These are phyloP conservation scores for Helicoverpa zea DNA, from an alignment of 1,140 invertebrate species.

Conservation along the genomic window DNA sequence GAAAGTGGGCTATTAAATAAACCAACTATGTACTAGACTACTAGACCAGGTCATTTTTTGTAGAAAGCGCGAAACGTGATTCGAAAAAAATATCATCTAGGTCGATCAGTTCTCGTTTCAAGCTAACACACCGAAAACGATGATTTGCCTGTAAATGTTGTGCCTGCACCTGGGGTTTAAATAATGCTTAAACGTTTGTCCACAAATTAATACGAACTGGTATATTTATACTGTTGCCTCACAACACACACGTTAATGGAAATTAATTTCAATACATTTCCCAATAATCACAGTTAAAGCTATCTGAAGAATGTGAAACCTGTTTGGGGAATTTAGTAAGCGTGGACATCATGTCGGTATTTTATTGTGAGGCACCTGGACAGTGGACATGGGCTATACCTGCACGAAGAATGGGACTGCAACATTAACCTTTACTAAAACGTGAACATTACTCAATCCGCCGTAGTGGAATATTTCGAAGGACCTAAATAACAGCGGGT, in stretches of 20 bases:
- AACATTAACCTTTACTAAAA: conserved; percentile 48
- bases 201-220: conserved; percentile 1
- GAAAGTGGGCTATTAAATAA: conserved; percentile 40
- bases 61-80: conserved; percentile 51
- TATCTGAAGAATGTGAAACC: conserved; percentile 44
- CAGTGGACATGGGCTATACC: not conserved
- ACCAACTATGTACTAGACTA: conserved; percentile 46
- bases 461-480: conserved; percentile 36
- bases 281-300: conserved; percentile 37
- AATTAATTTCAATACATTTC: conserved; percentile 45
- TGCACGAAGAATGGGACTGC: conserved; percentile 34
- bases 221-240: conserved; percentile 19
- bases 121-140: conserved; percentile 19
- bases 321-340: conserved; percentile 45
- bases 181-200: conserved; percentile 17
- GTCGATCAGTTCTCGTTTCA: conserved; percentile 41
- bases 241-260: conserved; percentile 28
- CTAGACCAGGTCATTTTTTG: conserved; percentile 50
- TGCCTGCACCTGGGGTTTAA: not conserved
- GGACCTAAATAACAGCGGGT: conserved; percentile 36
- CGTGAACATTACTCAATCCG: conserved; percentile 43
- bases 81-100: conserved; percentile 50
- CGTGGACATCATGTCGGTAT: conserved; percentile 18
- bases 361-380: conserved; percentile 36
- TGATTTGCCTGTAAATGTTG: conserved; percentile 24